Conservation (phyloP, 2,888 invertebrate species). For the Ypsolopha scabrella region DNA sequence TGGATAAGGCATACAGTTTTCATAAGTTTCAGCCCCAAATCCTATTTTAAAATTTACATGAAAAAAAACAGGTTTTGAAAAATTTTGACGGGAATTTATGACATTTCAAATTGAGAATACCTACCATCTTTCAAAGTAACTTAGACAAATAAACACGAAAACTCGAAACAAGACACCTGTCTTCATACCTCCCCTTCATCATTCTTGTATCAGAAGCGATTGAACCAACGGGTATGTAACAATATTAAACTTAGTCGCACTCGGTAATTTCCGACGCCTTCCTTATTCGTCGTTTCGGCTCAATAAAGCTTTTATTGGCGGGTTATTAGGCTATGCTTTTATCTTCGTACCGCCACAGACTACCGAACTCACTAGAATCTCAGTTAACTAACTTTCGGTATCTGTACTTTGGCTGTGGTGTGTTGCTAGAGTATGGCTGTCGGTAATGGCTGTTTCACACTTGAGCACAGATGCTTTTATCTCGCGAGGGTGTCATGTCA, state of each 20-base stretch:
- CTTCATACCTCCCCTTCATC: constrained; percentile 14
- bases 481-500: constrained; percentile 15
- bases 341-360: constrained; percentile 1
- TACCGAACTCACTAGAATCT: neutral
- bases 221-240: constrained; percentile 16
- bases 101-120: neutral
- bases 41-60: no score
- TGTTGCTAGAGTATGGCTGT: neutral
- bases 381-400: neutral
- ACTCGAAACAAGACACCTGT: constrained; percentile 4
- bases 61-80: no score
- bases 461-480: constrained; percentile 18
- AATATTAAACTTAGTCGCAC: constrained; percentile 24
- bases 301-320: constrained; percentile 33
- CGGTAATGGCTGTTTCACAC: constrained; percentile 2
- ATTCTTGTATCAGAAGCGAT: constrained; percentile 1
- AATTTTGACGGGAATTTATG: neutral
- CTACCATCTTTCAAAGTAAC: neutral
- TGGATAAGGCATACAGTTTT: neutral
- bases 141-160: neutral
- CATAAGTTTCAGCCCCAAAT: neutral
- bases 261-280: constrained; percentile 28
- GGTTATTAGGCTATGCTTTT: constrained; percentile 16
- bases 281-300: constrained; percentile 30
- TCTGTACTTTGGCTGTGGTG: neutral